These are phyloP conservation scores for Osmoderma eremita DNA, from an alignment of 2,888 invertebrate genomes.

Conservation along the genomic window DNA sequence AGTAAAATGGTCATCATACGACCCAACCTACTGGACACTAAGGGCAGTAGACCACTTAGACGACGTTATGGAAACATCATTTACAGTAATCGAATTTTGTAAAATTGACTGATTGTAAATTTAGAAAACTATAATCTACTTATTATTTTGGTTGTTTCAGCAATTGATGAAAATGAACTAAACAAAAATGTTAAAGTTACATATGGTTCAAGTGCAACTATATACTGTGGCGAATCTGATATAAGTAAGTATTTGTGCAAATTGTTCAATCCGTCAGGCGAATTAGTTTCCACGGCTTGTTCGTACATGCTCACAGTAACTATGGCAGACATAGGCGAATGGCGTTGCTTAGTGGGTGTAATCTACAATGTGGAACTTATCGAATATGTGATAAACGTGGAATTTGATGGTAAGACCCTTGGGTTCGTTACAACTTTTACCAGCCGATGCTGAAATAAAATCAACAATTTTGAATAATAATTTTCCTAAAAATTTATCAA, in stretches of 20 bases:
- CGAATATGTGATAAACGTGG: background rate
- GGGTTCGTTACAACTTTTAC: too few species aligned
- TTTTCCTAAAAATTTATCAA: too few species aligned
- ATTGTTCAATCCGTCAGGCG: conserved; percentile 1
- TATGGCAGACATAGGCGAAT: conserved; percentile 8
- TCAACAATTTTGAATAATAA: too few species aligned
- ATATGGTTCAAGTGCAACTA: background rate
- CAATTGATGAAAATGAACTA: background rate
- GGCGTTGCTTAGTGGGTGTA: conserved; percentile 7
- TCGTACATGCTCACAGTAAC: background rate
- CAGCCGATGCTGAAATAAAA: too few species aligned
- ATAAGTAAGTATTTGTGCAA: background rate
- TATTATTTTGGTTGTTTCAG: background rate
- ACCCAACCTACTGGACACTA: background rate
- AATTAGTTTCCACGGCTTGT: background rate
- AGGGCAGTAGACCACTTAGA: background rate
- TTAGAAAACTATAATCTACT: background rate
- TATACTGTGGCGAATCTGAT: background rate
- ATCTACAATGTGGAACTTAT: background rate
- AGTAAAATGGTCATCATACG: background rate
- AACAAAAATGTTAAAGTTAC: background rate
- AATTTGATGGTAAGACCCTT: background rate
- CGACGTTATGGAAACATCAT: background rate
- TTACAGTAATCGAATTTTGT: background rate
- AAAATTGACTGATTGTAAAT: background rate